Base-by-base conservation (phyloP, 2,113 vertebrate genomes). In the Caretta caretta region DNA sequence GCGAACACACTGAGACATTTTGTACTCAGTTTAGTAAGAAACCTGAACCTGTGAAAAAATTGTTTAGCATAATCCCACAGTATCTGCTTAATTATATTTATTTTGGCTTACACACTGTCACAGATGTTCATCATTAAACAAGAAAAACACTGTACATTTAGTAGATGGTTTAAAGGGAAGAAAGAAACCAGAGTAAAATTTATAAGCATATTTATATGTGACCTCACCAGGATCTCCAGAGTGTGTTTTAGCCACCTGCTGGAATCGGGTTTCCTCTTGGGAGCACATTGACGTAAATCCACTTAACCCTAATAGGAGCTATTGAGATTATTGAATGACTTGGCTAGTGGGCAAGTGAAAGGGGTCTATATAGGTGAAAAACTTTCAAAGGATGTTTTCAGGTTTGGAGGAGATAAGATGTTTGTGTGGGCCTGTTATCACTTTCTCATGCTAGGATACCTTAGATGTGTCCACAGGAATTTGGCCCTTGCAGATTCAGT, bases 81-180 rank as follows among this genome's bases (percentile, higher is more conserved):
- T 96, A 96, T 98, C 96, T 96, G 94, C 96, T 97, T 97, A 90
- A 86, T 94, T 93, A 75, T 90, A 93, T 98, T 98, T 97, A 84
- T 94, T 98, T 97, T 98, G 98, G 97, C 97, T 88, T 91, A 82
- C 78, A 24, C 11, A 10, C 59, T 93, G 72, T 95, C 91, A 85
- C 98, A 98, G 96, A 97, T 98, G 97, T 97, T 98, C 93, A 94
- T 94, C 93, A 92, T 98, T 98, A 97, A 72, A 51, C 80, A 95
- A 96, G 8, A 76, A 95, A 97, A 97, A 93, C 82, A 93, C 57
- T 31, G 78, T 94, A 88, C 80, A 83, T 84, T 85, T 96, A 95
- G 83, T 19, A 95, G 85, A 86, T 83, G 29, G 29, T 88, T 95
- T 95, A 93, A 92, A 94, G 0, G 8, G 88, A 88, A 78, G 86